Conservation (phyloP, 2,113 vertebrate genomes). For the Brachypteracias leptosomus region DNA sequence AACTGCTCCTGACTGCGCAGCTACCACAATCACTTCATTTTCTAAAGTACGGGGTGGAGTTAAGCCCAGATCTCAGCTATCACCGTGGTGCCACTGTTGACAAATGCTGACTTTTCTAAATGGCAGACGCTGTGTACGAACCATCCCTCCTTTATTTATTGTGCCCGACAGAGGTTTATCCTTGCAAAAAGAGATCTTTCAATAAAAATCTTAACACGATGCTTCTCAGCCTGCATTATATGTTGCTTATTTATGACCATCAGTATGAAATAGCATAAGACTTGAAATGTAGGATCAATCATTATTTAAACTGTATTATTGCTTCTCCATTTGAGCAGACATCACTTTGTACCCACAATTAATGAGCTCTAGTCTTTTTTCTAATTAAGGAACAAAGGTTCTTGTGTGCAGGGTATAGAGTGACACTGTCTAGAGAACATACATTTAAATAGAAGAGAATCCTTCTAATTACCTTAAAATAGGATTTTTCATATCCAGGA, state of each 20-base stretch:
- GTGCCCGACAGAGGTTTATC: constrained; percentile 11
- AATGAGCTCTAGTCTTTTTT: constrained; percentile 71
- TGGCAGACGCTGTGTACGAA: background rate
- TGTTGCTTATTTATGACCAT: constrained; percentile 32
- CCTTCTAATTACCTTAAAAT: constrained; percentile 75
- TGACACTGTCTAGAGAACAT: constrained; percentile 67
- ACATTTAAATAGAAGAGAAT: constrained; percentile 53
- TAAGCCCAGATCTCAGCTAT: background rate
- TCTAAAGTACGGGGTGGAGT: constrained; percentile 7
- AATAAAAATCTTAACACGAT: background rate
- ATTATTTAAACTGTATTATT: constrained; percentile 49
- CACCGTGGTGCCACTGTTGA: background rate
- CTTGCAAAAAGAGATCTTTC: constrained; percentile 42
- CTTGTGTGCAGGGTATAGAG: constrained; percentile 56
- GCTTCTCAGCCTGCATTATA: background rate
- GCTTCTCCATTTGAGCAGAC: constrained; percentile 59
- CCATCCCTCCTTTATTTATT: constrained; percentile 37
- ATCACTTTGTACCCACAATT: constrained; percentile 70
- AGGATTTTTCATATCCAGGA: constrained; percentile 73
- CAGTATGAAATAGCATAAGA: background rate
- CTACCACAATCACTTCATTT: constrained; percentile 24
- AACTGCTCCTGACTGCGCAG: background rate
- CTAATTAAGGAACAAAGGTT: constrained; percentile 79
- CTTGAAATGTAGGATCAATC: constrained; percentile 26
- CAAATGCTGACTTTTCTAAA: constrained; percentile 16